Evolutionary conservation across 2,113 vertebrate species (phyloP).

Genomic region (Melanerpes formicivorus): DNA sequence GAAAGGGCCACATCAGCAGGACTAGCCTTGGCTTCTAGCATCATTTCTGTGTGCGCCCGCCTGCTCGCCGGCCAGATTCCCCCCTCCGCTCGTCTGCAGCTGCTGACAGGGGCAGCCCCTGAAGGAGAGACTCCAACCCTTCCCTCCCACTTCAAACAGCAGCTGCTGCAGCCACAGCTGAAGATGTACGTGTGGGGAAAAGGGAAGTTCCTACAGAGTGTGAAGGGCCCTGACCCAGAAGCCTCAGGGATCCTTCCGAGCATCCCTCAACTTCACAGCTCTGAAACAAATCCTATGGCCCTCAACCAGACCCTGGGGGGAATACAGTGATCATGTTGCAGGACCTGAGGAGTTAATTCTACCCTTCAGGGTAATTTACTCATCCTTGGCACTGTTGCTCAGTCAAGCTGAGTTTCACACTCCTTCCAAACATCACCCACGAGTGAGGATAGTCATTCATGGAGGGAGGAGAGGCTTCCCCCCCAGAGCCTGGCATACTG

Average conservation of each 20-base stretch:
- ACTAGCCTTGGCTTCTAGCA: constrained; percentile 80
- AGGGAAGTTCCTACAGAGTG: not conserved
- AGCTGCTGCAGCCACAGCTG: accelerated
- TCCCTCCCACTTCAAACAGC: not conserved
- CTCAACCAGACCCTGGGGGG: not conserved
- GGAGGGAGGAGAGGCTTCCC: not conserved
- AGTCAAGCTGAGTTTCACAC: not conserved
- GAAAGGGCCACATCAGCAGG: constrained; percentile 95
- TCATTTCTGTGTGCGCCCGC: constrained; percentile 44
- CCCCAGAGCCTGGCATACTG: not conserved
- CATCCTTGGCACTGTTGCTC: not conserved
- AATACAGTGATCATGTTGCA: accelerated
- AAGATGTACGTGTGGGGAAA: not conserved
- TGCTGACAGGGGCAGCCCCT: constrained; percentile 28
- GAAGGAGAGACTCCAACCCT: not conserved
- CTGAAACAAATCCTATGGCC: not conserved
- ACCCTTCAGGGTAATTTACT: not conserved
- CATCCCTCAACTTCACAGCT: not conserved
- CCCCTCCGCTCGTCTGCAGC: not conserved
- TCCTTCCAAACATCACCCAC: not conserved
- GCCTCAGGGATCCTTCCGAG: not conserved
- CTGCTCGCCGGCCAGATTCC: constrained; percentile 7
- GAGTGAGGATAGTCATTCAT: not conserved
- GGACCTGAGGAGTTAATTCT: not conserved
- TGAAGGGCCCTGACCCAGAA: not conserved